Base-by-base conservation (phyloP, 2,797 vertebrate species). In the Eidolon dupreanum region DNA sequence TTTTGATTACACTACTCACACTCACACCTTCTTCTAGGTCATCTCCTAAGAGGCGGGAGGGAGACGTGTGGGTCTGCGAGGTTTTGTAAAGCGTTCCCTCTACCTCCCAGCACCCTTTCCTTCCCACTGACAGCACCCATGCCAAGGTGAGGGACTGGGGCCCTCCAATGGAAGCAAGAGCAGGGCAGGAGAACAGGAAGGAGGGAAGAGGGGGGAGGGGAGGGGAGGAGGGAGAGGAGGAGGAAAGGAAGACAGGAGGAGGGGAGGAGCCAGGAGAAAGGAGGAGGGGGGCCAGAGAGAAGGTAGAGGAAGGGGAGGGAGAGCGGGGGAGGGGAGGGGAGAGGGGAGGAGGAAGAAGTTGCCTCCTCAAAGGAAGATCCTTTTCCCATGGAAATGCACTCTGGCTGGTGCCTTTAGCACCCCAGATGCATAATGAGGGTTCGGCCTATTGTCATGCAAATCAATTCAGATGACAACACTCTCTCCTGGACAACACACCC, bases 361-460 rank as follows among this genome's bases (percentile, higher is more conserved):
- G 68, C 88, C 84, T 94, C 90, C 88, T 97, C 75, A 0, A 96
- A 36, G 93, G 91, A 97, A 97, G 98, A 98, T 71, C 74, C 96
- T 97, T 99, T 99, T 98, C 98, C 98, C 98, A 99, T 94, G 98
- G 98, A 92, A 97, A 94, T 93, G 84, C 97, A 43, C 97, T 79
- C 86, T 92, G 77, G 93, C 95, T 94, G 4, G 90, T 96, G 95
- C 97, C 94, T 66, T 99, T 99, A 99, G 98, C 98, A 98, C 98
- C 98, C 97, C 92, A 49, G 41, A 86, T 96, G 98, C 98, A 99
- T 99, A 99, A 98, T 98, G 97, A 99, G 97, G 91, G 95, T 33
- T 43, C 49, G 0, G 10, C 11, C 33, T 68, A 99, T 99, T 99
- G 98, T 99, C 96, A 99, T 99, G 99, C 98, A 99, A 98, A 99